A percentile compares a stretch with the other conserved stretches of the same genome.
Conservation (phyloP, 1,140 invertebrate genomes). For the Atta texana region DNA sequence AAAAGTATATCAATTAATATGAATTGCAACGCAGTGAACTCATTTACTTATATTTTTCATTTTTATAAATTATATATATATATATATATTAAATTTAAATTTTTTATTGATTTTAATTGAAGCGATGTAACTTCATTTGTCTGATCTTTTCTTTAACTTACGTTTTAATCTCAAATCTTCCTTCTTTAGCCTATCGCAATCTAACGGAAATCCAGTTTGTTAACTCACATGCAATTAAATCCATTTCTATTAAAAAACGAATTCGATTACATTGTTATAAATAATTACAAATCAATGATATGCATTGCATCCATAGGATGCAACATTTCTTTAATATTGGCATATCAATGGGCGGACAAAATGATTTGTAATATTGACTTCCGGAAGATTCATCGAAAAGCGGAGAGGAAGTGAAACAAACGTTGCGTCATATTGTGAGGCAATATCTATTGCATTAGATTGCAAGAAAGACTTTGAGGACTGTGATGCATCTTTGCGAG, state of each 20-base stretch:
- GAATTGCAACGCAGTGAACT: slow-evolving; percentile 2
- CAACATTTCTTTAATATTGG: background rate
- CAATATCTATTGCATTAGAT: slow-evolving; percentile 31
- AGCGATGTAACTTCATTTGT: slow-evolving; percentile 9
- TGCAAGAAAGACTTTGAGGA: slow-evolving; percentile 42
- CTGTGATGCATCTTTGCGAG: slow-evolving; percentile 36
- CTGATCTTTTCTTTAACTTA: slow-evolving; percentile 4
- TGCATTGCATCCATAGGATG: slow-evolving; percentile 4
- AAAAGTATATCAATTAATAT: slow-evolving; percentile 26
- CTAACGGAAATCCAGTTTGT: slow-evolving; percentile 3
- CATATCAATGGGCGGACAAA: background rate
- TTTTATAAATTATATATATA: slow-evolving; percentile 7
- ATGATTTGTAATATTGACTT: slow-evolving; percentile 18
- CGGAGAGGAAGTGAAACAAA: background rate
- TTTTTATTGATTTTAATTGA: slow-evolving; percentile 14
- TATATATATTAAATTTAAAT: background rate
- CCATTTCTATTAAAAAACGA: background rate
- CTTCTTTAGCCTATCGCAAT: slow-evolving; percentile 29
- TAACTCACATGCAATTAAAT: background rate
- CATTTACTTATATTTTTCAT: slow-evolving; percentile 1
- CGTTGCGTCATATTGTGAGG: background rate
- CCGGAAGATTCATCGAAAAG: slow-evolving; percentile 24
- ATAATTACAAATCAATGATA: slow-evolving; percentile 32
- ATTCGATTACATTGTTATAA: slow-evolving; percentile 6
- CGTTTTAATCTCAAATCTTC: background rate